A percentile compares a stretch with the other conserved stretches of the same genome.
phyloP scores from a whole-genome alignment of 1,140 invertebrate species.

The Bilobella aurantiaca region DNA sequence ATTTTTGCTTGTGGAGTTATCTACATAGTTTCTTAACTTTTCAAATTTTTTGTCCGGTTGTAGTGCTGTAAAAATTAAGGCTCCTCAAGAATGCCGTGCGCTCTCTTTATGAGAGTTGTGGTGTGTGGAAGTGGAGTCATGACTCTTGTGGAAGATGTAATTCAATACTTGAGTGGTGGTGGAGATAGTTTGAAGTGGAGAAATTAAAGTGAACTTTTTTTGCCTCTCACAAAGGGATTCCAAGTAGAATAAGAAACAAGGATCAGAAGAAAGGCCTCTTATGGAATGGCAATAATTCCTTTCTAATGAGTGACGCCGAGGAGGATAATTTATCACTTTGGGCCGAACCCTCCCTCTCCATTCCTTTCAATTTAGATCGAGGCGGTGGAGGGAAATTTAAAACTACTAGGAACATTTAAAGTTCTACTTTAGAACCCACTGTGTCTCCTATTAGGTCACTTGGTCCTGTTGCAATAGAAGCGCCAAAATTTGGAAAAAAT shows the following conservation, averaged over 20 bases:
- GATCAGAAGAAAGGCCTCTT: neutral
- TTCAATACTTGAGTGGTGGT: conserved; percentile 4
- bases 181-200: conserved; percentile 3
- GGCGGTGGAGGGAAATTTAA: too few relatives aligned
- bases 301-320: conserved; percentile 6
- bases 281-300: conserved; percentile 6
- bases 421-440: too few relatives aligned
- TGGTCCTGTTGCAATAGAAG: too few relatives aligned
- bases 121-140: too few relatives aligned
- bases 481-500: too few relatives aligned
- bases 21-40: neutral
- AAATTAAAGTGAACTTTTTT: conserved; percentile 3
- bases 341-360: neutral
- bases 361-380: too few relatives aligned
- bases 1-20: neutral
- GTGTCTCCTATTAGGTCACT: too few relatives aligned
- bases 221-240: conserved; percentile 2
- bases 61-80: neutral
- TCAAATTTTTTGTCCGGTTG: neutral
- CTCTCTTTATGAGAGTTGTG: too few relatives aligned
- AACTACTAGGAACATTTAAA: neutral
- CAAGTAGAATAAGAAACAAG: neutral
- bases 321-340: conserved; percentile 7
- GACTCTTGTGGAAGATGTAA: neutral
- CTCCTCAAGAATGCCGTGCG: neutral